phyloP scores from a whole-genome alignment of 2,797 vertebrate species.

The Mycteria americana region DNA sequence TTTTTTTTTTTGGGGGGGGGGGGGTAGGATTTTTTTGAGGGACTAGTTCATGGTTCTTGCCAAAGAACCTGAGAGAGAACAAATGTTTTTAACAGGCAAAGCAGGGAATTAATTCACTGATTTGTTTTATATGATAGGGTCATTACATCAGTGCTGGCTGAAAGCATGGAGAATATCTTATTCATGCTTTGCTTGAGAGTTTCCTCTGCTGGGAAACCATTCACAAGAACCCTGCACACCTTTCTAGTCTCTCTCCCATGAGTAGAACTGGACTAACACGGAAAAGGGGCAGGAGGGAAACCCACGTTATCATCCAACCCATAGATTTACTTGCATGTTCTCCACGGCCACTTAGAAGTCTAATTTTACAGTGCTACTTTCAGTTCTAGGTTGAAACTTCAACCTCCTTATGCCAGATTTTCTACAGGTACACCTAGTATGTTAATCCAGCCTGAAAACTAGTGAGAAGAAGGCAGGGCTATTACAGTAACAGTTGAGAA shows the following conservation, averaged over 20 bases:
- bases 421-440: neutral
- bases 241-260: neutral
- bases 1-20: fast-evolving
- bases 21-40: neutral
- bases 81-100: slow-evolving; percentile 22
- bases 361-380: neutral
- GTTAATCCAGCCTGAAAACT: neutral
- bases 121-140: slow-evolving; percentile 7
- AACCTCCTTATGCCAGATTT: neutral
- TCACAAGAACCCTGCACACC: neutral
- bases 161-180: neutral
- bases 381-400: neutral
- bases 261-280: neutral
- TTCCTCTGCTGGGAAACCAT: neutral
- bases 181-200: neutral
- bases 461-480: neutral
- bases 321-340: neutral
- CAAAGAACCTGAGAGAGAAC: neutral
- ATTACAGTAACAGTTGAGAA: neutral
- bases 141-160: neutral
- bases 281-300: neutral
- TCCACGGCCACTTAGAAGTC: neutral
- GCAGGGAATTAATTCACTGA: neutral
- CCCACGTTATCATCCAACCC: neutral
- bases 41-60: neutral